A percentile compares a stretch with the other conserved stretches of the same genome.
phyloP scores from a whole-genome alignment of 2,113 vertebrate genomes.

The Grammomys surdaster region DNA sequence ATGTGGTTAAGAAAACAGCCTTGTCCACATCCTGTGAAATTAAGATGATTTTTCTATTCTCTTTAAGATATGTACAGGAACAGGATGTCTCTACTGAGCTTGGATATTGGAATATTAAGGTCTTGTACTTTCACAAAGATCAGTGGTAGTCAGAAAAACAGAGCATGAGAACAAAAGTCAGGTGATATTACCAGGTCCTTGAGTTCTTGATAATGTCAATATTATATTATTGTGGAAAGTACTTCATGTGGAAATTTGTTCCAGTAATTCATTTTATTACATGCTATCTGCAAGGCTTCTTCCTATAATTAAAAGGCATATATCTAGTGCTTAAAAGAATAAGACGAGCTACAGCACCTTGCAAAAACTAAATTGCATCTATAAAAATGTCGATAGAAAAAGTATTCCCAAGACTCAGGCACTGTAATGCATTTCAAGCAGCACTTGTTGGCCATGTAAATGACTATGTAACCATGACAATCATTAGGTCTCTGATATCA shows the following conservation, averaged over 20 bases:
- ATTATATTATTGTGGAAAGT: conserved; percentile 46
- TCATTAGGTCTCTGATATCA: conserved; percentile 43
- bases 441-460: conserved; percentile 67
- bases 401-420: conserved; percentile 52
- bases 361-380: conserved; percentile 50
- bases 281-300: neutral
- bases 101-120: conserved; percentile 14
- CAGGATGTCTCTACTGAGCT: neutral
- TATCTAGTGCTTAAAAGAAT: conserved; percentile 55
- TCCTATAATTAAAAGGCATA: conserved; percentile 60
- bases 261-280: conserved; percentile 52
- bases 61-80: neutral
- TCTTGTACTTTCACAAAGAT: neutral
- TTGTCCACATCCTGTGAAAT: neutral
- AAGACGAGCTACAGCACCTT: conserved; percentile 33
- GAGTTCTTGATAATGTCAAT: conserved; percentile 14
- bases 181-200: conserved; percentile 3
- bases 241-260: conserved; percentile 26
- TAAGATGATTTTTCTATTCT: neutral
- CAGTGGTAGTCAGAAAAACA: neutral
- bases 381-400: conserved; percentile 41
- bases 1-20: neutral
- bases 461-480: conserved; percentile 71
- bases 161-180: neutral
- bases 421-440: conserved; percentile 57